Evolutionary conservation across 2,113 vertebrate species (phyloP), one percentile per base, ranked within the genome.

Genomic region (Sebastes schlegelii): DNA sequence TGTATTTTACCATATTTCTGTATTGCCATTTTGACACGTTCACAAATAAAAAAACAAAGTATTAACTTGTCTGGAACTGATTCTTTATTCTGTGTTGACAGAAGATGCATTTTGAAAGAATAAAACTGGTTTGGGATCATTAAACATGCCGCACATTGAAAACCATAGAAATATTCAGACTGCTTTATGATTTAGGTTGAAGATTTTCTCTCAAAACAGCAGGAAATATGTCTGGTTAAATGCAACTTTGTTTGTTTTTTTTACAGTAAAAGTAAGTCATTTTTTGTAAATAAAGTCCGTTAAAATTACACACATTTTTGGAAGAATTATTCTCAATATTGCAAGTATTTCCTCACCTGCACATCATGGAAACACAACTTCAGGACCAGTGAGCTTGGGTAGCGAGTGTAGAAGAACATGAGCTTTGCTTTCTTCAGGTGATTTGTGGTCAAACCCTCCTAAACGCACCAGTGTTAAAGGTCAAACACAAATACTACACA

Each of bases 361-460:
- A 99, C 96, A 0, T 99, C 97, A 0, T 96, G 94, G 89, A 99
- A 99, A 79, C 96, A 97, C 65, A 90, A 94, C 92, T 96, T 98
- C 89, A 99, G 94, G n/a, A 97, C 93, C 85, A 83, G 91, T 23
- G 97, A 98, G 89, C 96, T 98, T 6, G 97, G 97, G 61, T 99
- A 99, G 68, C 97, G 96, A 0, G 96, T 96, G 92, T 96, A 98
- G 93, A 98, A 98, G 91, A 99, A 99, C 97, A 99, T 97, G 26
- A 98, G 91, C 82, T 99, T 99, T 83, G 97, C 97, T 88, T 98
- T 99, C 94, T 97, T 98, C 92, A 99, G 90, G 81, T 99, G 97
- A 14, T 94, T 87, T 0, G 97, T 96, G 11, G 95, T 97, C 89
- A 98, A 88, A 0, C 95, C 95, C 71, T 98, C 97, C 94, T 97